Evolutionary conservation across 2,797 vertebrate genomes (phyloP), one percentile per base, ranked within the genome.

Genomic region (Lindbergichthys nudifrons): DNA sequence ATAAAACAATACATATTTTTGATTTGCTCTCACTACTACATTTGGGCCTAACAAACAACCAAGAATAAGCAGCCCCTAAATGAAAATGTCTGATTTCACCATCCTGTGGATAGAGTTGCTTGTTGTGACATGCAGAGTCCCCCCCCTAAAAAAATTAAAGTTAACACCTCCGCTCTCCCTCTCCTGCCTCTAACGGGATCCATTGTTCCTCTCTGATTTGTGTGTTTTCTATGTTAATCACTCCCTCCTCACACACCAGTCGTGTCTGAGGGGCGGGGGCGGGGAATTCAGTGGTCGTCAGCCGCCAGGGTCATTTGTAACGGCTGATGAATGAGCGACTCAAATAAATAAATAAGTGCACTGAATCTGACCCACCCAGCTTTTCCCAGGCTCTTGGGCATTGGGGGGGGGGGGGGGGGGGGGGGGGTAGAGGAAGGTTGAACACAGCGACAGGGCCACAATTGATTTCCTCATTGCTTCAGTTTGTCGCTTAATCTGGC

Each of bases 401-500:
- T 73, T 56, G 76, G 59, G 59, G 19, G 48, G 26, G 41, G 32
- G n/a, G n/a, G n/a, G 26, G 65, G 65, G 21, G 47, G n/a, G n/a
- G n/a, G n/a, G n/a, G n/a, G n/a, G n/a, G n/a, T n/a, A n/a, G 79
- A 23, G 81, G 83, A 62, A 72, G 79, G 67, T 63, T 68, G 82
- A 85, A 65, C 87, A 81, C 75, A 83, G 82, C 87, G 91, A 93
- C 92, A 91, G 89, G 84, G 82, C 87, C 87, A 92, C 93, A 94
- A 95, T 95, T 94, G 93, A 95, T 95, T 94, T 93, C 93, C 92
- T 93, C 91, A 91, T 95, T 91, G 93, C 93, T 87, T 93, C 93
- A 93, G 92, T 95, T 95, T 95, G 94, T 94, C 91, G 92, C 93
- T 92, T 94, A 94, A 95, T 95, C 93, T 92, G 89, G 92, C 92